phyloP scores from a whole-genome alignment of 1,140 invertebrate genomes.

The Sitobion miscanthi region DNA sequence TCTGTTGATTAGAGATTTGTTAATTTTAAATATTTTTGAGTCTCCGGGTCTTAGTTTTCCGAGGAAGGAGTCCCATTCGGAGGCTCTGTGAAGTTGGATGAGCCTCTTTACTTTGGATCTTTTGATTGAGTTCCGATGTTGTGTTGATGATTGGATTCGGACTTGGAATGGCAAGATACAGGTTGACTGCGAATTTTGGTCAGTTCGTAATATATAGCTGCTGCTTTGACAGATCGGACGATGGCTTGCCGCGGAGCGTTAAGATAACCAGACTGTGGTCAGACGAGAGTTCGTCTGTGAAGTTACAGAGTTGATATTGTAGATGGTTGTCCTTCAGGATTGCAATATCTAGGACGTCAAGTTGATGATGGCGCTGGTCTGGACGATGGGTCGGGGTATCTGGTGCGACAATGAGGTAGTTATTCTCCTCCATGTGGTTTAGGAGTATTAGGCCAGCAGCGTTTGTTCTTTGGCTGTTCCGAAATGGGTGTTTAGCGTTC shows the following conservation, averaged over 20 bases:
- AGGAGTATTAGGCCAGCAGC: not conserved
- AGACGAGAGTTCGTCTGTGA: not conserved
- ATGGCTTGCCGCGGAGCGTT: no score
- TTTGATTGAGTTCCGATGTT: no score
- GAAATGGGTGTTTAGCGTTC: not conserved
- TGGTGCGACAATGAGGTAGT: not conserved
- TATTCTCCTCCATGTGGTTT: not conserved
- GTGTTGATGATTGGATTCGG: no score
- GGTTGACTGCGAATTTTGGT: no score
- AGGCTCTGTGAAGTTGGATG: not conserved
- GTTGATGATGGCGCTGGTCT: not conserved
- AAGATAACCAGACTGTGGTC: no score
- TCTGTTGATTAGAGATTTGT: not conserved
- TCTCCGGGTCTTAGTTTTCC: not conserved
- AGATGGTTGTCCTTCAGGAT: not conserved
- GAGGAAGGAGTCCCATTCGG: not conserved
- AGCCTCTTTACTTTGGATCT: not conserved
- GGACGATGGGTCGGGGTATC: not conserved
- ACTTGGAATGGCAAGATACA: no score
- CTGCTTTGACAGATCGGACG: not conserved
- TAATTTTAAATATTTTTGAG: not conserved
- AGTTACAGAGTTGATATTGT: not conserved
- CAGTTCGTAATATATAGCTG: no score
- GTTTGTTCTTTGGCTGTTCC: conserved; percentile 17
- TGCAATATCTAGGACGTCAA: no score